Percentiles rank a stretch among this genome's conserved stretches.
These are phyloP conservation scores for Strix uralensis DNA, from an alignment of 2,113 vertebrate genomes.

Conservation along the genomic window DNA sequence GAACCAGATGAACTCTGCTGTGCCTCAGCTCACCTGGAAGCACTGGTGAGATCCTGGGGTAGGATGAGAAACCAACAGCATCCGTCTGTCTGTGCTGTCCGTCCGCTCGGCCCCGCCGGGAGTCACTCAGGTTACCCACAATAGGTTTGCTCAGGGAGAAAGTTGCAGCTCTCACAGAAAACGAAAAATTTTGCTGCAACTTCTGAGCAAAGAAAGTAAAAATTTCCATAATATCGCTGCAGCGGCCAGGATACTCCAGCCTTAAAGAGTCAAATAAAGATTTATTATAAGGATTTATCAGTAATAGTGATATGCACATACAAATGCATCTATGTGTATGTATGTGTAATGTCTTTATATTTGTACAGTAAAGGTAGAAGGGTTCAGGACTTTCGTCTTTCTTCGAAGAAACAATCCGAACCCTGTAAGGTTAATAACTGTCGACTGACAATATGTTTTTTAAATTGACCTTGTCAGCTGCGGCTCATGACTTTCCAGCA, in stretches of 20 bases:
- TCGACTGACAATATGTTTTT: rapidly evolving
- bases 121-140: rapidly evolving
- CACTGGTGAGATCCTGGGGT: rapidly evolving
- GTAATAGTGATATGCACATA: rapidly evolving
- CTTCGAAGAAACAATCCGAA: neutral
- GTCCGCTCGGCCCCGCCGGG: rapidly evolving
- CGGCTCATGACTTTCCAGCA: neutral
- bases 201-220: neutral
- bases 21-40: neutral
- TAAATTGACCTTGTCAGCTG: neutral
- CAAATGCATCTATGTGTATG: rapidly evolving
- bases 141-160: neutral
- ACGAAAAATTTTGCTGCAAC: neutral
- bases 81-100: neutral
- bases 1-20: neutral
- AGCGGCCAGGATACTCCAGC: neutral
- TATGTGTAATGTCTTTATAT: rapidly evolving
- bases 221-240: rapidly evolving
- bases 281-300: neutral
- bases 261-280: neutral
- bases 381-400: neutral
- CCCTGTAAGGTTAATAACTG: neutral
- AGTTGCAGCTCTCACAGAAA: neutral
- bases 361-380: neutral
- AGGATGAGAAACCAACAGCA: neutral